A percentile compares a stretch with the other conserved stretches of the same genome.
Evolutionary conservation across 2,797 vertebrate species (phyloP).

Genomic region (Eleutherodactylus coqui): DNA sequence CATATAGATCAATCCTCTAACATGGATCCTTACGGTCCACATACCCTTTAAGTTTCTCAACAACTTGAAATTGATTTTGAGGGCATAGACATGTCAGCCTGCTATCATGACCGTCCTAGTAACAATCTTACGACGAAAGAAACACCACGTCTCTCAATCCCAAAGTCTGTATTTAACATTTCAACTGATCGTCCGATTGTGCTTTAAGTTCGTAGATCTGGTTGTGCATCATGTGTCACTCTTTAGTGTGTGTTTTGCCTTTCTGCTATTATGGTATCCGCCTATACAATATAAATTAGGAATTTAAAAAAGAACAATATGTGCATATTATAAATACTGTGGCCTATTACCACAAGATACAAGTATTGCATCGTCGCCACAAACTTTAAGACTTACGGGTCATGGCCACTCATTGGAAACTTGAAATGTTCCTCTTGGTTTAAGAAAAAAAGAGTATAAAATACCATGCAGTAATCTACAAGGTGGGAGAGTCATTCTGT

Average conservation of each 20-base stretch:
- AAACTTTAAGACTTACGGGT: slow-evolving; percentile 10
- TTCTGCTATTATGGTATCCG: not conserved
- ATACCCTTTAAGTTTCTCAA: not conserved
- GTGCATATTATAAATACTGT: slow-evolving; percentile 38
- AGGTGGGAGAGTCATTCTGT: slow-evolving; percentile 1
- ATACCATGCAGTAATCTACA: slow-evolving; percentile 24
- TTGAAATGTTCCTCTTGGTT: slow-evolving; percentile 14
- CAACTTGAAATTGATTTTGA: not conserved
- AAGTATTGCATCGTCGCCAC: not conserved
- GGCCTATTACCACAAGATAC: not conserved
- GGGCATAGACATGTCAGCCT: not conserved
- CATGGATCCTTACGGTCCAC: not conserved
- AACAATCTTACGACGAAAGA: not conserved
- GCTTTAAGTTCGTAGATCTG: not conserved
- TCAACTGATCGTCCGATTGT: not conserved
- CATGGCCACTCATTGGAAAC: not conserved
- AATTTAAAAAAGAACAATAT: slow-evolving; percentile 30
- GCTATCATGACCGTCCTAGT: not conserved
- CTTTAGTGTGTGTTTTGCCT: not conserved
- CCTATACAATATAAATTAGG: slow-evolving; percentile 7
- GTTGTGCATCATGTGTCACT: not conserved
- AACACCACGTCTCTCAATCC: not conserved
- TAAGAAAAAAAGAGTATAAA: slow-evolving; percentile 12
- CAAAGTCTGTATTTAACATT: not conserved
- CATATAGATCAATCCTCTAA: not conserved